Conservation (phyloP, 2,888 invertebrate species). For the Carabus problematicus region DNA sequence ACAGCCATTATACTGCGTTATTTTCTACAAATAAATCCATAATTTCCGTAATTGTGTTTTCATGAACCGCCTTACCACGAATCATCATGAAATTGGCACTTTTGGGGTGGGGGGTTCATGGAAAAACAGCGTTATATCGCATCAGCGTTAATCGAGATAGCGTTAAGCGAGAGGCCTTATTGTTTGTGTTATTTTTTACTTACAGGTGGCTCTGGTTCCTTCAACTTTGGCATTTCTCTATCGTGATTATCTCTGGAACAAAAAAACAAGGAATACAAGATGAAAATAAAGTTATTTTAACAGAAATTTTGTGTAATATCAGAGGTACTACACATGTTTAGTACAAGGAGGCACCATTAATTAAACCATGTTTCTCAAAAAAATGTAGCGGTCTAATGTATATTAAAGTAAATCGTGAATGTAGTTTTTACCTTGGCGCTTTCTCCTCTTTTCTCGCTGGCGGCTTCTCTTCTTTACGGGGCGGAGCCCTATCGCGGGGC, state of each 20-base stretch:
- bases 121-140: no score
- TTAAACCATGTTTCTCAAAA: no score
- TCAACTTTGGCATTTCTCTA: slow-evolving; percentile 73
- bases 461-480: slow-evolving; percentile 30
- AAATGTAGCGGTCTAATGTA: neutral
- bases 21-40: no score
- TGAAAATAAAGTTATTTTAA: neutral
- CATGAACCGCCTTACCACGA: no score
- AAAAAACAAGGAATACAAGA: slow-evolving; percentile 30
- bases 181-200: slow-evolving; percentile 50
- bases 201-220: slow-evolving; percentile 77
- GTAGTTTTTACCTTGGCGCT: slow-evolving; percentile 39
- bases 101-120: no score
- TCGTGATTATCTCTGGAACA: slow-evolving; percentile 55
- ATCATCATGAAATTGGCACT: no score
- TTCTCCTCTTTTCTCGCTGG: slow-evolving; percentile 32
- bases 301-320: neutral
- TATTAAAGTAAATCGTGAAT: neutral
- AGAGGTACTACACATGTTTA: no score
- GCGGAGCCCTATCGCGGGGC: slow-evolving; percentile 30
- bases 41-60: no score
- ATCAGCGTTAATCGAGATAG: slow-evolving; percentile 4
- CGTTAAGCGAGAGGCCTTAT: slow-evolving; percentile 11
- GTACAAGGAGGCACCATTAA: no score
- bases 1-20: no score